A percentile compares a stretch with the other conserved stretches of the same genome.
Conservation (phyloP, 2,113 vertebrate genomes). For the Ardeotis arabs region DNA sequence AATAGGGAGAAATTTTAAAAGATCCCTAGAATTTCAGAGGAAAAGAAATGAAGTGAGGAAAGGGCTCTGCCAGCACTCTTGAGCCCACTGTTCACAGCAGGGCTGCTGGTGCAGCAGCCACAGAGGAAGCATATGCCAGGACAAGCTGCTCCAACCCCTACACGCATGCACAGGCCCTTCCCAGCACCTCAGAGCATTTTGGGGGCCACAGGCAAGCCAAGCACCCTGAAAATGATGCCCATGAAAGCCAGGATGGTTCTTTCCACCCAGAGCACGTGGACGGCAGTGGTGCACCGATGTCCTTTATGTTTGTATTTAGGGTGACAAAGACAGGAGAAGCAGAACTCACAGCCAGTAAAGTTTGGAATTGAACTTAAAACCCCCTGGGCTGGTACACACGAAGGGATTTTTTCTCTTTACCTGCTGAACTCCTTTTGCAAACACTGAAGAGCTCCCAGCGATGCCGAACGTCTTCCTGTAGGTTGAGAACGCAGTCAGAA, state of each 20-base stretch:
- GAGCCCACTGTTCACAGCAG: neutral
- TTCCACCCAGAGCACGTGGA: neutral
- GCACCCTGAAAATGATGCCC: neutral
- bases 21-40: neutral
- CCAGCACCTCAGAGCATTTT: neutral
- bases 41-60: neutral
- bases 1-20: neutral
- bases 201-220: neutral
- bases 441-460: neutral
- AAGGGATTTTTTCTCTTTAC: neutral
- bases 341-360: neutral
- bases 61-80: neutral
- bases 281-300: neutral
- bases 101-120: neutral
- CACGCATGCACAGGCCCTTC: neutral
- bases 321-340: neutral
- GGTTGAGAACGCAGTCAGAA: neutral
- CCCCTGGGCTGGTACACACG: neutral
- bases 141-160: neutral
- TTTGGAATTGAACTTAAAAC: neutral
- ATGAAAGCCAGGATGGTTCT: neutral
- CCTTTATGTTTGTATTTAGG: neutral
- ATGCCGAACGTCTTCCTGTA: fast-evolving
- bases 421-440: neutral
- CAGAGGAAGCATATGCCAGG: fast-evolving